Base-by-base conservation (phyloP, 2,888 invertebrate species). In the Heliconius ismenius region DNA sequence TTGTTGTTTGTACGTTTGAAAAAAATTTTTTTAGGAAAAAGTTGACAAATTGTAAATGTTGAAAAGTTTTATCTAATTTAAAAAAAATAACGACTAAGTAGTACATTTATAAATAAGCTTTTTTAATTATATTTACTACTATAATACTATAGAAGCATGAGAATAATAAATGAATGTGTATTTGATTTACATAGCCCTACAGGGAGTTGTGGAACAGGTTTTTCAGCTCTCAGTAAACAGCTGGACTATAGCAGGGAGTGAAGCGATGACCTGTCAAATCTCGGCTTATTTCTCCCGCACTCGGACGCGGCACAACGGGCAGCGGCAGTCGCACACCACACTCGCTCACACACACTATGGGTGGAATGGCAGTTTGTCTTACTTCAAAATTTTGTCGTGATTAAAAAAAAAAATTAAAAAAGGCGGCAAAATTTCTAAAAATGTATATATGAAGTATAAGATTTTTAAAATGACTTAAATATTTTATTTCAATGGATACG, bases 251-350 rank as follows among this genome's bases (percentile, higher is more conserved):
- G 78, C 74, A 75, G 78, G 79, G 80, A 76, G 81, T 78, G 79
- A 82, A 82, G 83, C 83, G 83, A 84, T 83, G 84, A 85, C 85
- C 85, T 84, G 83, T 82, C 82, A 82, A 83, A 84, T 86, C 85
- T 83, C 84, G 77, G 83, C 80, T 79, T 80, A 81, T 81, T 83
- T 78, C 82, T 82, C 81, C 80, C 82, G 84, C 81, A 79, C 79
- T 80, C 80, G 81, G 79, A 80, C 82, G 78, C 81, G 79, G 79
- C 81, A 76, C 74, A 75, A 49, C 75, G 70, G 75, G 54, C 70
- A 73, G 76, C 84, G 86, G 86, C 88, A 88, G 88, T 87, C 86
- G 84, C 83, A 84, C 85, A 86, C 77, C 76, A 84, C 79, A 79
- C 81, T 76, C 82, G 83, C 81, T 82, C 80, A 80, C 82, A 83